Percentiles rank a stretch among this genome's conserved stretches.
phyloP scores from a whole-genome alignment of 2,888 invertebrate species.

The Harpagoxenus sublaevis region DNA sequence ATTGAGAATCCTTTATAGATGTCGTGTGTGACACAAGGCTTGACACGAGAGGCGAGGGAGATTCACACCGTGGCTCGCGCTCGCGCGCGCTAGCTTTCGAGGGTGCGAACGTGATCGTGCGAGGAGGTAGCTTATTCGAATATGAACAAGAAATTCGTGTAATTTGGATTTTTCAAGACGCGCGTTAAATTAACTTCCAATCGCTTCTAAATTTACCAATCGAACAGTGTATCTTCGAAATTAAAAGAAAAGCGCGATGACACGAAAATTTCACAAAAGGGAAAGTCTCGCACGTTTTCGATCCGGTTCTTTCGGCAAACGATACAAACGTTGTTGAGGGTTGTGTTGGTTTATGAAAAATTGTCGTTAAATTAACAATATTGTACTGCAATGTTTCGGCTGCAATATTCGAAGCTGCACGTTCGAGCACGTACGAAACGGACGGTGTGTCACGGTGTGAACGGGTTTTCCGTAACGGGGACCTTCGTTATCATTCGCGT shows the following conservation, averaged over 20 bases:
- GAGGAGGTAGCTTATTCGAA: background rate
- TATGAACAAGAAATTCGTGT: background rate
- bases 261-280: background rate
- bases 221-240: conserved; percentile 10
- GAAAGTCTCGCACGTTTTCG: conserved; percentile 8
- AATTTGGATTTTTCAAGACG: background rate
- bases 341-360: background rate
- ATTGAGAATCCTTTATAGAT: conserved; percentile 85
- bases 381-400: background rate
- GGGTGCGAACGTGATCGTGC: conserved; percentile 3
- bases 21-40: conserved; percentile 83
- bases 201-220: conserved; percentile 7
- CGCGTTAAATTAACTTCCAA: background rate
- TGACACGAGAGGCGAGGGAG: conserved; percentile 67
- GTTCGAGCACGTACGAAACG: background rate
- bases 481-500: conserved; percentile 60
- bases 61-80: conserved; percentile 71
- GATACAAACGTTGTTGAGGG: background rate
- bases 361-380: background rate
- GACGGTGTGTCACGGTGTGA: conserved; percentile 61
- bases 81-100: conserved; percentile 43
- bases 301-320: background rate
- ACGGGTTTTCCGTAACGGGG: conserved; percentile 54
- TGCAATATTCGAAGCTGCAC: background rate
- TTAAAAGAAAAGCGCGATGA: background rate